Evolutionary conservation across 2,888 invertebrate species (phyloP).

Genomic region (Argynnis bischoffii): DNA sequence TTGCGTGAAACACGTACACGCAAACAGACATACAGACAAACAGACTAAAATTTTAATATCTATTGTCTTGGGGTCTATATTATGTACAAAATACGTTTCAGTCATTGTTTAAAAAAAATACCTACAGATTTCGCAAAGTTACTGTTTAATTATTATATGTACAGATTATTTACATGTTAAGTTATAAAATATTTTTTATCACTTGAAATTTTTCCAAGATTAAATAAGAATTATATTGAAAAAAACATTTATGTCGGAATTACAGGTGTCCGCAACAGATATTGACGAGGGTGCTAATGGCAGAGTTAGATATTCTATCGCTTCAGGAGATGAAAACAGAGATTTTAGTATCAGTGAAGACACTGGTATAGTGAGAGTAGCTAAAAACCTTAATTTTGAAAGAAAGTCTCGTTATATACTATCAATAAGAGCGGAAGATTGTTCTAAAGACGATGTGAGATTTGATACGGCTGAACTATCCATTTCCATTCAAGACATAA

Average conservation of each 20-base stretch:
- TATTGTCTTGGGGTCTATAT: no score
- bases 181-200: no score
- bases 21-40: no score
- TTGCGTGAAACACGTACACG: no score
- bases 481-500: slow-evolving; percentile 94
- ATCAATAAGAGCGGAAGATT: slow-evolving; percentile 93
- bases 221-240: neutral
- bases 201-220: no score
- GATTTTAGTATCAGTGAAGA: slow-evolving; percentile 96
- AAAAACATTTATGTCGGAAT: slow-evolving; percentile 29
- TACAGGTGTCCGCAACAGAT: slow-evolving; percentile 93
- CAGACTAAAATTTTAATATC: no score
- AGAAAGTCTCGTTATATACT: slow-evolving; percentile 92
- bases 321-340: slow-evolving; percentile 93
- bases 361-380: slow-evolving; percentile 93
- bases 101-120: no score
- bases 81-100: no score
- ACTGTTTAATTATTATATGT: no score
- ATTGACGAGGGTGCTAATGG: slow-evolving; percentile 94
- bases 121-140: no score
- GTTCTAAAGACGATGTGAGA: slow-evolving; percentile 87
- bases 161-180: no score
- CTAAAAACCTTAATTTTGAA: slow-evolving; percentile 96
- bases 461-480: slow-evolving; percentile 91
- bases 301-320: slow-evolving; percentile 94